phyloP scores from a whole-genome alignment of 2,113 vertebrate species.

The Nerophis lumbriciformis region DNA sequence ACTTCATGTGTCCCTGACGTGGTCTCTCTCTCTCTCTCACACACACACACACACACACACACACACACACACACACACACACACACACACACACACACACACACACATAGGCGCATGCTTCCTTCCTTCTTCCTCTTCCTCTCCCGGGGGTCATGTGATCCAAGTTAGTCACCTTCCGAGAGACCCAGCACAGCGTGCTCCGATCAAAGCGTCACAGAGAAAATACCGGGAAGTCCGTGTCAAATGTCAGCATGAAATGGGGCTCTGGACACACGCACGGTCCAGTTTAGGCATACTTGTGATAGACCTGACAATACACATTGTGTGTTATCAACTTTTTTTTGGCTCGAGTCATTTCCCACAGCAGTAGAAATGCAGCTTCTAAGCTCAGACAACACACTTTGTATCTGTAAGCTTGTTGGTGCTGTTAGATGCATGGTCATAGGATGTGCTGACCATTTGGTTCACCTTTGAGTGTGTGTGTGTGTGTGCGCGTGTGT shows the following conservation, averaged over 20 bases:
- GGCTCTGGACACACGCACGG: not conserved
- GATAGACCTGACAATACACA: not conserved
- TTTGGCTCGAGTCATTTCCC: too few species aligned
- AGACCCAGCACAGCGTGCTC: constrained; percentile 26
- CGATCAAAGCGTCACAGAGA: constrained; percentile 28
- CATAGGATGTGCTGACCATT: too few species aligned
- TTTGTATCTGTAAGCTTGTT: too few species aligned
- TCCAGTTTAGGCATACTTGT: not conserved
- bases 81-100: constrained; percentile 25
- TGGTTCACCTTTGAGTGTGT: constrained; percentile 4
- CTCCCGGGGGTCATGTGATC: constrained; percentile 45
- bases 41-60: constrained; percentile 20
- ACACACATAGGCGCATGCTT: constrained; percentile 13
- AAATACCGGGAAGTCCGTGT: constrained; percentile 27
- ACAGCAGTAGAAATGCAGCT: too few species aligned
- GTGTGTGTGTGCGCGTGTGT: not conserved
- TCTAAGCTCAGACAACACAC: too few species aligned
- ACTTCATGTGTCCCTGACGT: constrained; percentile 39
- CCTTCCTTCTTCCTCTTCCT: constrained; percentile 61
- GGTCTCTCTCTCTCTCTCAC: not conserved
- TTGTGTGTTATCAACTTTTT: not conserved
- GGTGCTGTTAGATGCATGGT: too few species aligned
- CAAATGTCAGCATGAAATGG: constrained; percentile 30
- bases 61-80: not conserved
- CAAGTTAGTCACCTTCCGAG: constrained; percentile 38